Conservation (phyloP, 2,113 vertebrate species). For the Larimichthys crocea region DNA sequence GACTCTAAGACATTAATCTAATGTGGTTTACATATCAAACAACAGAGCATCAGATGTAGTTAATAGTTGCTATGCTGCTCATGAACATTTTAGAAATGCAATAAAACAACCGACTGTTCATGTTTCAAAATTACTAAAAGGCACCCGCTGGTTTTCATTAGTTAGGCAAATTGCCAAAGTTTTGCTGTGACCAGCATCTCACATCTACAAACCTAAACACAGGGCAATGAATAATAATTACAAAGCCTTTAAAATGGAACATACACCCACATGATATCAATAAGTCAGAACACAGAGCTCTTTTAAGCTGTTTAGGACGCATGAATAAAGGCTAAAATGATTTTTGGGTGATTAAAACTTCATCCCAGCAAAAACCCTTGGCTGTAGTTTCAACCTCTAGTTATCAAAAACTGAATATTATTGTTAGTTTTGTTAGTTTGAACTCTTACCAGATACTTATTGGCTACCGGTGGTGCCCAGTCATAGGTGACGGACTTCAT, state of each 20-base stretch:
- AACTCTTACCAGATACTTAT: conserved; percentile 90
- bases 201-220: not conserved
- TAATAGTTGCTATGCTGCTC: not conserved
- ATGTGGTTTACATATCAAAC: too few relatives aligned
- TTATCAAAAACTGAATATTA: not conserved
- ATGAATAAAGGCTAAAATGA: not conserved
- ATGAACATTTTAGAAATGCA: not conserved
- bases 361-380: not conserved
- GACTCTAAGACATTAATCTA: too few relatives aligned
- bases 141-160: not conserved
- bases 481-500: conserved; percentile 93
- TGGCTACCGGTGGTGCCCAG: conserved; percentile 96
- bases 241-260: not conserved
- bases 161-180: not conserved
- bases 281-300: not conserved
- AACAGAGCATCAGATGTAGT: not conserved
- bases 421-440: not conserved
- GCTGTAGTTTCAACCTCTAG: not conserved
- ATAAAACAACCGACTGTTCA: not conserved
- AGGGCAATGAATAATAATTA: not conserved
- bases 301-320: not conserved
- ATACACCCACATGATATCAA: not conserved
- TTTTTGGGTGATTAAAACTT: not conserved
- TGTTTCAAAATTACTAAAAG: not conserved
- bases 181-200: not conserved